Evolutionary conservation across 1,140 invertebrate genomes (phyloP).

Genomic region (Drosophila bocki): DNA sequence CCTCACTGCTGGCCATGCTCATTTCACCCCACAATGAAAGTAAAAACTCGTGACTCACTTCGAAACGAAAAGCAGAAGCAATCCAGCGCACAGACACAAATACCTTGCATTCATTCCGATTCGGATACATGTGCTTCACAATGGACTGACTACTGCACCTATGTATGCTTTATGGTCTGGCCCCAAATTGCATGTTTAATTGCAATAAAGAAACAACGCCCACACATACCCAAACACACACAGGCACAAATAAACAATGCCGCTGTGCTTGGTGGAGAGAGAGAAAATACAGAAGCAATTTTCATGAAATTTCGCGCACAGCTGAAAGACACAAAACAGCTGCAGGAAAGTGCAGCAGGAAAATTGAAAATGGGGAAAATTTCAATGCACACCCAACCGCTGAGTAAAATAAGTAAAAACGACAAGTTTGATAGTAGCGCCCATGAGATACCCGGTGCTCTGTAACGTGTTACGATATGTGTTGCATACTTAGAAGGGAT

Average conservation of each 20-base stretch:
- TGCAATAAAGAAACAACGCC: constrained; percentile 73
- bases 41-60: constrained; percentile 40
- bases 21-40: constrained; percentile 31
- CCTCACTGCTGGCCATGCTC: neutral
- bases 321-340: constrained; percentile 76
- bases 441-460: neutral
- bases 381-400: constrained; percentile 10
- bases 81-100: constrained; percentile 4
- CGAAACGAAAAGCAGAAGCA: constrained; percentile 13
- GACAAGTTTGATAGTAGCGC: neutral
- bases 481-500: neutral
- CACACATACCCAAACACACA: constrained; percentile 41
- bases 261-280: constrained; percentile 3
- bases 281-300: constrained; percentile 59
- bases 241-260: constrained; percentile 33
- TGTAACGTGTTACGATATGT: neutral
- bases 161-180: constrained; percentile 72
- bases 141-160: constrained; percentile 55
- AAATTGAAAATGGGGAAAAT: constrained; percentile 54
- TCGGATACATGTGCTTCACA: constrained; percentile 41
- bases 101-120: constrained; percentile 23
- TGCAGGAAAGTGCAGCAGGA: constrained; percentile 60
- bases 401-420: neutral
- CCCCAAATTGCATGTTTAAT: constrained; percentile 80
- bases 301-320: constrained; percentile 72